phyloP scores from a whole-genome alignment of 2,113 vertebrate species.

The Ictidomys tridecemlineatus region DNA sequence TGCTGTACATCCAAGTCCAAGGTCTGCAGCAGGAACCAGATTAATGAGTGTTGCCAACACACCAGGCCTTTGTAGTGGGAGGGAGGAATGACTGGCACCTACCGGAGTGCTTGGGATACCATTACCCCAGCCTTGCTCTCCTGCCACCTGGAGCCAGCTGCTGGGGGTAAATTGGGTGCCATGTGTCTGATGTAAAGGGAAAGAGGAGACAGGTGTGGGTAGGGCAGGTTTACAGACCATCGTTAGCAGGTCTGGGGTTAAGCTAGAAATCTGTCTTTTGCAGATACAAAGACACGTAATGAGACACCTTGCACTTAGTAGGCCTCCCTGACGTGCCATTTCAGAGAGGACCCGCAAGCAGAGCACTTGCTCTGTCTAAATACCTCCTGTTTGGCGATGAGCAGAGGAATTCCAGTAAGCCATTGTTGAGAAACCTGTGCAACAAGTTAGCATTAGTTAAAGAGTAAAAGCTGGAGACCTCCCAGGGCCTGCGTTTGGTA shows the following conservation, averaged over 20 bases:
- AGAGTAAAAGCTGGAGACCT: conserved; percentile 70
- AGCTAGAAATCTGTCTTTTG: background rate
- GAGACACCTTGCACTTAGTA: background rate
- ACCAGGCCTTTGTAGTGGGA: background rate
- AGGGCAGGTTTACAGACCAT: background rate
- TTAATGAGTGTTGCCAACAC: background rate
- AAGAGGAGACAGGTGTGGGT: background rate
- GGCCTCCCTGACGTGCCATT: background rate
- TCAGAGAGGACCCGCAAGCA: background rate
- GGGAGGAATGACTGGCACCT: background rate
- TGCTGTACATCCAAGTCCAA: background rate
- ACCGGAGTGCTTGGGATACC: background rate
- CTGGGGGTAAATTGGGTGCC: background rate
- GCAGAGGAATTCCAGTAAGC: conserved; percentile 58
- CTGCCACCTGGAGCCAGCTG: background rate
- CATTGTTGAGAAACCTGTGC: conserved; percentile 68
- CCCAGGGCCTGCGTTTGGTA: conserved; percentile 13
- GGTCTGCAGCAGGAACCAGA: background rate
- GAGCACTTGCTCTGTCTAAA: background rate
- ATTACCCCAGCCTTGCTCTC: background rate
- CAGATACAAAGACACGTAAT: background rate
- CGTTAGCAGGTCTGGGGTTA: background rate
- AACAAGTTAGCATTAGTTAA: conserved; percentile 70
- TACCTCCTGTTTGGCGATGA: background rate
- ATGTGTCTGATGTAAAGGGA: background rate